Percentiles rank a stretch among this genome's conserved stretches.
Evolutionary conservation across 2,888 invertebrate genomes (phyloP).

Genomic region (Linnaemya tessellans): DNA sequence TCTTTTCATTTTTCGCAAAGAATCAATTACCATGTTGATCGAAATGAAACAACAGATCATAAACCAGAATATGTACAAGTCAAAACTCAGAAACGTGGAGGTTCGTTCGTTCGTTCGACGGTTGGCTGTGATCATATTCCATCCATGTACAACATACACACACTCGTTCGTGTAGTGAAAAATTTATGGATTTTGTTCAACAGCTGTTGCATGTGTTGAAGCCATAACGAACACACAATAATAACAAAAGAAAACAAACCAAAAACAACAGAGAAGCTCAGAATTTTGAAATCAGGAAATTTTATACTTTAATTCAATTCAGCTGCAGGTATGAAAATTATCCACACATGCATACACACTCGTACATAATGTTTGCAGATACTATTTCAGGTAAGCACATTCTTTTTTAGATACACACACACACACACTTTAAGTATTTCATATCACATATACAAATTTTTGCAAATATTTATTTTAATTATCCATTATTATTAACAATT

Average conservation of each 20-base stretch:
- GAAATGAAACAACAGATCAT: slow-evolving; percentile 38
- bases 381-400: slow-evolving; percentile 7
- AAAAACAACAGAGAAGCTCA: slow-evolving; percentile 44
- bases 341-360: not conserved
- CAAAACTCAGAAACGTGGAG: slow-evolving; percentile 55
- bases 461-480: slow-evolving; percentile 14
- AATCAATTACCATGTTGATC: slow-evolving; percentile 67
- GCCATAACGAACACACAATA: slow-evolving; percentile 53
- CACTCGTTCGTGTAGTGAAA: not conserved
- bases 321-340: slow-evolving; percentile 43
- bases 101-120: slow-evolving; percentile 17
- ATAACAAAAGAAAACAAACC: not conserved
- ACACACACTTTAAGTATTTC: not conserved
- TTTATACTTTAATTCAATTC: slow-evolving; percentile 66
- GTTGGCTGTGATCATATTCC: slow-evolving; percentile 46
- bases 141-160: slow-evolving; percentile 26
- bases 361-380: slow-evolving; percentile 1
- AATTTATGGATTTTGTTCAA: slow-evolving; percentile 34
- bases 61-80: slow-evolving; percentile 62
- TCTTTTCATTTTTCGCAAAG: slow-evolving; percentile 61
- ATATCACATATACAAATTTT: not conserved
- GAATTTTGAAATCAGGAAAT: slow-evolving; percentile 71
- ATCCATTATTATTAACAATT: slow-evolving; percentile 38
- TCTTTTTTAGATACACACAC: not conserved
- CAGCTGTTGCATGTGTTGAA: slow-evolving; percentile 71